phyloP scores from a whole-genome alignment of 2,888 invertebrate genomes.

The Ophioninae sp. region DNA sequence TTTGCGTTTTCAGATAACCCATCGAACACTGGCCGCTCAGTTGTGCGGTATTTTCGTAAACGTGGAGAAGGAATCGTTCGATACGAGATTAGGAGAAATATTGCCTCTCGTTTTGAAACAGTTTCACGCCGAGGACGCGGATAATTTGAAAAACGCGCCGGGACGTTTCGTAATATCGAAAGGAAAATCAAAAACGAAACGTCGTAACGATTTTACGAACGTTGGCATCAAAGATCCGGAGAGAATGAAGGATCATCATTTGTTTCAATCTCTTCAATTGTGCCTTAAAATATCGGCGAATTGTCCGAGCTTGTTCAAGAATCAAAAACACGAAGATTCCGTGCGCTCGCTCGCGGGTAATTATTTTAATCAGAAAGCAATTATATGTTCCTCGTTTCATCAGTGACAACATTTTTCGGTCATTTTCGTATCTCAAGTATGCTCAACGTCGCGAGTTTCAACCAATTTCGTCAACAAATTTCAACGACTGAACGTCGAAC shows the following conservation, averaged over 20 bases:
- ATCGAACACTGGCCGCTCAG: constrained; percentile 90
- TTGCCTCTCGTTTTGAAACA: constrained; percentile 83
- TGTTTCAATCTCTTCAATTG: constrained; percentile 89
- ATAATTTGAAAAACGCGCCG: constrained; percentile 69
- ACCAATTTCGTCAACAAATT: too few species aligned
- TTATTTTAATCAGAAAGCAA: background rate
- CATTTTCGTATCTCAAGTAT: background rate
- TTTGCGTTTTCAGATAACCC: constrained; percentile 82
- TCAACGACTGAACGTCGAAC: too few species aligned
- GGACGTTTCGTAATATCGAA: constrained; percentile 74
- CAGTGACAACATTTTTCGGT: too few species aligned
- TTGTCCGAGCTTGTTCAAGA: constrained; percentile 84
- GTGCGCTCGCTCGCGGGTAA: constrained; percentile 80
- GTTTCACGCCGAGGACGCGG: constrained; percentile 71
- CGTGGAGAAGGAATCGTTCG: constrained; percentile 88
- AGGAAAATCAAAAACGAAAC: constrained; percentile 27
- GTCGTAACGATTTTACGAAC: constrained; percentile 49
- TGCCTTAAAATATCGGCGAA: constrained; percentile 86
- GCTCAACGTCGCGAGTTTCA: background rate
- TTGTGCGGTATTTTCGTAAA: constrained; percentile 90
- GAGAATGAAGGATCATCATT: constrained; percentile 87
- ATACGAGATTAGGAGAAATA: constrained; percentile 84
- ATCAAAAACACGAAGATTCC: constrained; percentile 81
- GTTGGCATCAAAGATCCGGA: constrained; percentile 83
- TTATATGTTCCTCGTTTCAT: background rate